Base-by-base conservation (phyloP, 2,797 vertebrate genomes). In the Amniataba percoides region DNA sequence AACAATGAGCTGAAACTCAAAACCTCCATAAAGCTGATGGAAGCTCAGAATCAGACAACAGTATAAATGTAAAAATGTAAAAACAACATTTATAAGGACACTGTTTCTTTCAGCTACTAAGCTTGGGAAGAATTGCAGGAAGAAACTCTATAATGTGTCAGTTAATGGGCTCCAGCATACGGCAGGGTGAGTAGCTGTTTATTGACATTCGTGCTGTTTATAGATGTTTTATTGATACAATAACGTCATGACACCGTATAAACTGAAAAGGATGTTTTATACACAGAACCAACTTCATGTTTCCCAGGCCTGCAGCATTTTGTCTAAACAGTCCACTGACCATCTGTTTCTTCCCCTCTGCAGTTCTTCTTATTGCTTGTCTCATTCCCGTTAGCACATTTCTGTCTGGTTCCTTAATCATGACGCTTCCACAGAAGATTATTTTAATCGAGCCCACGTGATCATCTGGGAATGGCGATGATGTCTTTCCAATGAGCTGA, bases 211-310 rank as follows among this genome's bases (percentile, higher is more conserved):
- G 23, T 1, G 34, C 49, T 61, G 48, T 66, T 65, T 42, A 55
- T 55, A 72, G 16, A 63, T 45, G 27, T 63, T 82, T 78, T 74
- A 67, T 62, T 70, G 55, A 73, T 23, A 46, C 40, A 55, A 31
- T n/a, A 18, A 23, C 1, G 2, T 49, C 46, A 42, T 25, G 46
- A 23, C 25, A 72, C 27, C 52, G 52, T 65, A 51, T 71, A 52
- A 67, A 34, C 14, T 18, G 25, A 18, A 18, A 55, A 34, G 57
- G 18, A 21, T 43, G 6, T 23, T 57, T 63, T 40, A 2, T 46
- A 45, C 13, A 60, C 43, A 16, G 10, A 52, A 18, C 27, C 1
- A 1, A 70, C 58, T 21, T 31, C 21, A 46, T 48, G 14, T 70
- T 52, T 60, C 56, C 39, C 19, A 39, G 42, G 21, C 34, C 58